A percentile compares a stretch with the other conserved stretches of the same genome.
Evolutionary conservation across 2,797 vertebrate species (phyloP).

Genomic region (Morelia viridis): DNA sequence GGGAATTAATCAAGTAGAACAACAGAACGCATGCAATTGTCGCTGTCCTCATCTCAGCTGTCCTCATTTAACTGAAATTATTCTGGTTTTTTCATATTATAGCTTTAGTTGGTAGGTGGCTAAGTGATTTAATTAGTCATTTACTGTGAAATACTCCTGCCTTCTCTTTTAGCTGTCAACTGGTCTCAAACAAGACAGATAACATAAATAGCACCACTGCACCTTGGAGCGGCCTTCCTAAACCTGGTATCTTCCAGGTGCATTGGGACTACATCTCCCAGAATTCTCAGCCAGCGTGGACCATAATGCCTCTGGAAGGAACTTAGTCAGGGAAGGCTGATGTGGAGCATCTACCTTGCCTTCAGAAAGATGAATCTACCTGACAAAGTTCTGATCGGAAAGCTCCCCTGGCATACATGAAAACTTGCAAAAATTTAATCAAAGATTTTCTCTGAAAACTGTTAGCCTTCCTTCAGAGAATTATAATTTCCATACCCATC

Average conservation of each 20-base stretch:
- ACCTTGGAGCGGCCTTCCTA: background rate
- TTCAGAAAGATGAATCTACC: background rate
- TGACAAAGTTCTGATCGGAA: background rate
- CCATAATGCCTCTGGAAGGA: background rate
- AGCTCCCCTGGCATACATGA: background rate
- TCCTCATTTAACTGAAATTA: background rate
- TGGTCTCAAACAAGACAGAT: background rate
- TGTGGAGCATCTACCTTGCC: background rate
- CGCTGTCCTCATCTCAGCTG: background rate
- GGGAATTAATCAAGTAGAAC: background rate
- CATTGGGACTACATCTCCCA: background rate
- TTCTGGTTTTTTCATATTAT: background rate
- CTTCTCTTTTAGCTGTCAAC: slow-evolving; percentile 4
- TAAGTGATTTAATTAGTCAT: slow-evolving; percentile 24
- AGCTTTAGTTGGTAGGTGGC: slow-evolving; percentile 21
- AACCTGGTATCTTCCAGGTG: too few relatives aligned
- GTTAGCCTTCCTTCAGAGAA: background rate
- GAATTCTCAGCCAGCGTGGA: background rate
- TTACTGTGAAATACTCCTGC: slow-evolving; percentile 27
- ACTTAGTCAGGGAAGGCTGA: background rate
- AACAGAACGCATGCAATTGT: accelerated
- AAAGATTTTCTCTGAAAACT: background rate
- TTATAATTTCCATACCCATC: background rate
- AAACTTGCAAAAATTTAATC: background rate
- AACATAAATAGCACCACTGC: background rate